Base-by-base conservation (phyloP, 2,797 vertebrate species). In the Prionace glauca region DNA sequence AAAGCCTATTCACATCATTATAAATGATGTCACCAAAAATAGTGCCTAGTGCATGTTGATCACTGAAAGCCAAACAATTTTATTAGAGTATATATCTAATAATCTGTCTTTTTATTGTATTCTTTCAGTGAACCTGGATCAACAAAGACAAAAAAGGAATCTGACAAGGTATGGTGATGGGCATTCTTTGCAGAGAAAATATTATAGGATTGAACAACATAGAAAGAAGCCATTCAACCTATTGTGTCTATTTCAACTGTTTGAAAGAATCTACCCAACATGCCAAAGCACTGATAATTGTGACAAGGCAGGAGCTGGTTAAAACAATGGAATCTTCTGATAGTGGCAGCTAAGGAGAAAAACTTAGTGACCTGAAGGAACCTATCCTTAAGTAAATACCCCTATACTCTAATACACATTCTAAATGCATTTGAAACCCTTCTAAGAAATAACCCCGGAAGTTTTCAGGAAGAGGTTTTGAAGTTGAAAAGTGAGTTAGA, bases 121-220 rank as follows among this genome's bases (percentile, higher is more conserved):
- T 95, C 41, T 56, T 26, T 95, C 45, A 95, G 93, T 95, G 93
- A 95, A 77, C 71, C 71, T 29, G 93, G 41, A 95, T 60, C 50
- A 95, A 32, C 56, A 29, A 95, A 95, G 93, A 77, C 71, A 77
- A 50, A 95, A 95, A 50, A 26, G 14, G 71, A 14, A 72, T 95
- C 93, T 45, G 93, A 95, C 71, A 95, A 95, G 93, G 93, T 95
- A n/a, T 77, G 45, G 24, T n/a, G 50, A 20, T 95, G 3, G 14
- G 50, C 29, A 60, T 60, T 95, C 50, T 95, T 95, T 95, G 32
- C 50, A 56, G 71, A 18, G 71, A 77, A 95, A 56, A 0, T 36
- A 36, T 67, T 92, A 69, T 92, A 4, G n/a, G 36, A 92, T 69
- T 20, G 4, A 41, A 24, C 32, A 11, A 36, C 69, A 92, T 20